Conservation (phyloP, 1,140 invertebrate species). For the Diorhabda sublineata region DNA sequence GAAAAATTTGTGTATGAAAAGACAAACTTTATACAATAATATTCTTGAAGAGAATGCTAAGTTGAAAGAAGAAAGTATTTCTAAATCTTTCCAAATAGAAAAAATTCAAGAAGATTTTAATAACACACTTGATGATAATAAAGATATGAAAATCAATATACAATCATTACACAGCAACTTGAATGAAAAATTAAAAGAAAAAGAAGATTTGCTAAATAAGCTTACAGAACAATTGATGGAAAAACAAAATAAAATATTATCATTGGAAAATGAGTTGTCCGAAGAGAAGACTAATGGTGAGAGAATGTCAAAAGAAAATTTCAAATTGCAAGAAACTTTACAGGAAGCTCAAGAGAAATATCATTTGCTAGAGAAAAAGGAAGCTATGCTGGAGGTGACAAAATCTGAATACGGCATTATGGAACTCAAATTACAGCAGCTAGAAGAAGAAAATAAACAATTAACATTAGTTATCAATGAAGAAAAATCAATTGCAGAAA, state of each 20-base stretch:
- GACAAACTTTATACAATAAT: not conserved
- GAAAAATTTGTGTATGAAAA: not conserved
- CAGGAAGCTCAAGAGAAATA: slow-evolving; percentile 21
- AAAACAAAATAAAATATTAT: slow-evolving; percentile 17
- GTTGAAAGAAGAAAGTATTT: not conserved
- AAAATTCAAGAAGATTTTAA: not conserved
- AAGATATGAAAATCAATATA: not conserved
- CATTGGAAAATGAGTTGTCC: slow-evolving; percentile 19
- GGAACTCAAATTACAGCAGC: slow-evolving; percentile 27
- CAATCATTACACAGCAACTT: not conserved
- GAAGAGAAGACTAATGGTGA: slow-evolving; percentile 26
- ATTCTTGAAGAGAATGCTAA: not conserved
- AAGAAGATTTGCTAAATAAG: slow-evolving; percentile 25
- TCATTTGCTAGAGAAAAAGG: slow-evolving; percentile 26
- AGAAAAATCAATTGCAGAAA: slow-evolving; percentile 22
- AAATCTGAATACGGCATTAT: slow-evolving; percentile 25
- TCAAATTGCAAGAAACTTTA: slow-evolving; percentile 27
- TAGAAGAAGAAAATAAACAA: slow-evolving; percentile 28
- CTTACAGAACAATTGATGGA: slow-evolving; percentile 22
- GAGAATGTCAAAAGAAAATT: slow-evolving; percentile 16
- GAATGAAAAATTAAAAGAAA: slow-evolving; percentile 28
- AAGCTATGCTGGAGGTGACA: slow-evolving; percentile 24
- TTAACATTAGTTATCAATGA: slow-evolving; percentile 25
- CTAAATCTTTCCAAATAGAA: not conserved
- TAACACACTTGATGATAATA: not conserved